Conservation (phyloP, 2,797 vertebrate genomes). For the Myotis vivesi region DNA sequence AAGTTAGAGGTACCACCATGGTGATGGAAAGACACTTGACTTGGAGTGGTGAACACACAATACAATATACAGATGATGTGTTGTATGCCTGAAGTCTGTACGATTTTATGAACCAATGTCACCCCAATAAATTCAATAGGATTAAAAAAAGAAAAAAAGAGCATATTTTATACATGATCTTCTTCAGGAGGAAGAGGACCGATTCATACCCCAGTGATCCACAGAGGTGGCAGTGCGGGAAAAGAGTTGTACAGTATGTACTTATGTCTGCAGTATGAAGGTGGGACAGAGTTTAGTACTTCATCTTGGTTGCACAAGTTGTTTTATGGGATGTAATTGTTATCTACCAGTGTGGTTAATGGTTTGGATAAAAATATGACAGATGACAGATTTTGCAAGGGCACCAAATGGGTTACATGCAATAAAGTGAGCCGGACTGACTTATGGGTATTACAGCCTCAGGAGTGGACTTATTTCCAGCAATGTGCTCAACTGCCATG, state of each 20-base stretch:
- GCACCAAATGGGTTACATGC: conserved; percentile 11
- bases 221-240: not conserved
- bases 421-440: conserved; percentile 59
- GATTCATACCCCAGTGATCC: not conserved
- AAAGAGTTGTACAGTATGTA: not conserved
- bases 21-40: not conserved
- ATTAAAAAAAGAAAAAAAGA: not conserved
- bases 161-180: not conserved
- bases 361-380: conserved; percentile 74
- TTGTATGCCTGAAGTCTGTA: not conserved
- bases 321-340: conserved; percentile 68
- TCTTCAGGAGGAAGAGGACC: not conserved
- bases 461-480: conserved; percentile 57
- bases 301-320: conserved; percentile 8
- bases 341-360: conserved; percentile 59
- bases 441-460: conserved; percentile 21
- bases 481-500: conserved; percentile 48
- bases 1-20: not conserved
- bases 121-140: not conserved
- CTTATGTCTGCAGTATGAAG: conserved; percentile 34
- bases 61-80: not conserved
- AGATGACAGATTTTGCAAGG: conserved; percentile 63
- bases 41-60: not conserved
- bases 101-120: not conserved
- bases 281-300: not conserved